Conservation (phyloP, 2,113 vertebrate genomes). For the Vombatus ursinus region DNA sequence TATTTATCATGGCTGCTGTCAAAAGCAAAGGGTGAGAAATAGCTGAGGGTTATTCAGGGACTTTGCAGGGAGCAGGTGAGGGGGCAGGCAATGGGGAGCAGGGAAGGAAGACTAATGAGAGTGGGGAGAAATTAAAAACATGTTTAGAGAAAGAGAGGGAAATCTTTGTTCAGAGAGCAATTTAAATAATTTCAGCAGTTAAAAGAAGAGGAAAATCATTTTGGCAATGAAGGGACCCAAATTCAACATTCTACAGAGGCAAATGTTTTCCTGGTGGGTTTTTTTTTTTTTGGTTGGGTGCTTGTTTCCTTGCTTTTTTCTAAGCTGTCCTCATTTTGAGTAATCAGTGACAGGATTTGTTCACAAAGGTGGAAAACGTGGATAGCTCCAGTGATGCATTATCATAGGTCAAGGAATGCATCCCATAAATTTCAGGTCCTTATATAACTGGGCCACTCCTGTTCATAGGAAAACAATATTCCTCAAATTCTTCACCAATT, state of each 20-base stretch:
- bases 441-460: slow-evolving; percentile 46
- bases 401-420: slow-evolving; percentile 76
- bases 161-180: background rate
- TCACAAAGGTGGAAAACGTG: slow-evolving; percentile 72
- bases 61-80: background rate
- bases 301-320: slow-evolving; percentile 9
- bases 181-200: background rate
- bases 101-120: background rate
- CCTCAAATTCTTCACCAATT: background rate
- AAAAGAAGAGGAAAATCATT: background rate
- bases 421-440: slow-evolving; percentile 62
- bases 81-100: background rate
- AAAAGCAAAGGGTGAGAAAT: slow-evolving; percentile 71
- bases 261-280: background rate
- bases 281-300: too few relatives aligned
- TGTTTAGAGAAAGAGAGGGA: slow-evolving; percentile 40
- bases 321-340: slow-evolving; percentile 33
- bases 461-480: slow-evolving; percentile 44
- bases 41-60: background rate
- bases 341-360: slow-evolving; percentile 38
- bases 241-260: background rate
- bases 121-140: slow-evolving; percentile 15
- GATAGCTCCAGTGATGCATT: slow-evolving; percentile 70
- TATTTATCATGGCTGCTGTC: slow-evolving; percentile 37
- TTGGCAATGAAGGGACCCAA: background rate